Evolutionary conservation across 2,797 vertebrate species (phyloP), one percentile per base, ranked within the genome.

Genomic region (Cebuella pygmaea): DNA sequence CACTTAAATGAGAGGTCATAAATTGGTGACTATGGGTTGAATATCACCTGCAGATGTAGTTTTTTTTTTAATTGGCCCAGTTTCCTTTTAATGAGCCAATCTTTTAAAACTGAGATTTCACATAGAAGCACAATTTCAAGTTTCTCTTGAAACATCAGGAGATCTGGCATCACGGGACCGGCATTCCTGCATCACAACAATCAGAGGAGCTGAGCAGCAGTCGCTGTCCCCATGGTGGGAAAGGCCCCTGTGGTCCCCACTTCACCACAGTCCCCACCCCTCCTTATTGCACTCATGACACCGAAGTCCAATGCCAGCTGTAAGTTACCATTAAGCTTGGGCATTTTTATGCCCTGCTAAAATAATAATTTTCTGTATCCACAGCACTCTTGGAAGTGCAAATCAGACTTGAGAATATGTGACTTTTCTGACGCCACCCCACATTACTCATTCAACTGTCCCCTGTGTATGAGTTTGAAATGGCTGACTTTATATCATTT

Each of bases 61-160:
- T 61, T 86, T 83, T 87, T 91, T 83, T 70, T 36, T 22, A 22
- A 67, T n/a, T 67, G 7, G 13, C 13, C 7, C 27, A 20, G 1
- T 78, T 96, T 83, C 24, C 30, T 96, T 57, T 80, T 70, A 39
- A 80, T 20, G 20, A 80, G 41, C 2, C 57, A 74, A 41, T 46
- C 33, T 88, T 90, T 79, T 13, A 30, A 72, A 80, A 74, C 14
- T 36, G 48, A 84, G 15, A 59, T 91, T 82, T 87, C 41, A 57
- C 26, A 33, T 20, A 75, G 70, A 67, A 90, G 44, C 61, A 75
- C 22, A 72, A 30, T 67, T 84, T 91, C 33, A 79, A 74, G 15
- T 24, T 72, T 74, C 76, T 79, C 74, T 84, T 74, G 44, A 46
- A 55, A 85, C 57, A 72, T 24, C 52, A 36, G 39, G 79, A 27